Evolutionary conservation across 2,888 invertebrate genomes (phyloP).

Genomic region (Athripsodes cinereus): DNA sequence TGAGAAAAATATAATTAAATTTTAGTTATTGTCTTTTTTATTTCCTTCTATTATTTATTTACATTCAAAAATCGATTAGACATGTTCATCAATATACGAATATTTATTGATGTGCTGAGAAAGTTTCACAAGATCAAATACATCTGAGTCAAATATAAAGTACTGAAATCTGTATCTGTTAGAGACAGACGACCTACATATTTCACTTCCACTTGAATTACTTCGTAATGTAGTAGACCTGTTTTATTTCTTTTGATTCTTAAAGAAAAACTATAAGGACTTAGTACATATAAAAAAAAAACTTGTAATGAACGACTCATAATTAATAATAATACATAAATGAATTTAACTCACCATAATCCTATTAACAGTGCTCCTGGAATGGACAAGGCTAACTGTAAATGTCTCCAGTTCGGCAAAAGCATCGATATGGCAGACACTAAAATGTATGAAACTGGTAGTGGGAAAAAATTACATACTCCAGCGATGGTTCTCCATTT

Average conservation of each 20-base stretch:
- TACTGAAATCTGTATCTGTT: too few relatives aligned
- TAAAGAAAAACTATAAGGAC: neutral
- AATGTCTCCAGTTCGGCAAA: conserved; percentile 64
- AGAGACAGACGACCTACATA: neutral
- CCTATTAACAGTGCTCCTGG: conserved; percentile 63
- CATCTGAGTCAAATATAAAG: too few relatives aligned
- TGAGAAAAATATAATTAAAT: too few relatives aligned
- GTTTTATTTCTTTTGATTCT: neutral
- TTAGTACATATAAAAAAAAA: neutral
- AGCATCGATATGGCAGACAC: conserved; percentile 66
- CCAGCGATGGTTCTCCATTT: conserved; percentile 76
- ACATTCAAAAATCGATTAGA: too few relatives aligned
- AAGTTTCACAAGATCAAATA: too few relatives aligned
- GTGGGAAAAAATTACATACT: conserved; percentile 73
- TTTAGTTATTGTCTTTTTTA: too few relatives aligned
- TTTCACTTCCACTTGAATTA: neutral
- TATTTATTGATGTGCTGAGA: too few relatives aligned
- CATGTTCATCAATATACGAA: too few relatives aligned
- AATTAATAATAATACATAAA: neutral
- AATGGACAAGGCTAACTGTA: conserved; percentile 66
- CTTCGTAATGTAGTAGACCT: neutral
- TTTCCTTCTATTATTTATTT: too few relatives aligned
- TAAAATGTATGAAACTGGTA: conserved; percentile 68
- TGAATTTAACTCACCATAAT: conserved; percentile 50
- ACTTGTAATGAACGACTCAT: neutral